Conservation (phyloP, 2,888 invertebrate species). For the Trichogramma dendrolimi region DNA sequence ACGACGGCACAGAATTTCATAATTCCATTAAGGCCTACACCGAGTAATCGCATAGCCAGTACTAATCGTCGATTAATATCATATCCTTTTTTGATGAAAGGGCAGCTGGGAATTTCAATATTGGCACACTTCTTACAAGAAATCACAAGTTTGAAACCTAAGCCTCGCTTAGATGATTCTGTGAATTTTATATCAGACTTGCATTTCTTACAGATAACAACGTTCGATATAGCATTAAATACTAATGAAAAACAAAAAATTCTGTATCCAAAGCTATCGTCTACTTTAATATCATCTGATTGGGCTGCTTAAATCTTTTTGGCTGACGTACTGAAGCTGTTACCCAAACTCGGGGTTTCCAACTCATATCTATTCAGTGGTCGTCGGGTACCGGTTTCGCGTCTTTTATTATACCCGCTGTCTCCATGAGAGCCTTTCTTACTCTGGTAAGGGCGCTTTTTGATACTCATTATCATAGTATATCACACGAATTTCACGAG, state of each 20-base stretch:
- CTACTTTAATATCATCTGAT: constrained; percentile 26
- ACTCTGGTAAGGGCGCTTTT: too few species aligned
- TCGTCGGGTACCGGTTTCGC: too few species aligned
- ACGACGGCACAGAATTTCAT: constrained; percentile 32
- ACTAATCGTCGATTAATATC: constrained; percentile 34
- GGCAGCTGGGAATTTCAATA: constrained; percentile 28
- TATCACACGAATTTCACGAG: too few species aligned
- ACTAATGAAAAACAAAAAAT: constrained; percentile 31
- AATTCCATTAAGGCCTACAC: constrained; percentile 24
- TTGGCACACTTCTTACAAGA: constrained; percentile 28
- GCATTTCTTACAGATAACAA: constrained; percentile 32
- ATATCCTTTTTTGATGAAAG: constrained; percentile 27
- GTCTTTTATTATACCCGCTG: too few species aligned
- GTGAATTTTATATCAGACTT: constrained; percentile 30
- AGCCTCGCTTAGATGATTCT: constrained; percentile 29
- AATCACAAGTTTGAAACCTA: constrained; percentile 31
- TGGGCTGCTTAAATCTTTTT: constrained; percentile 26
- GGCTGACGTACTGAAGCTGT: constrained; percentile 29
- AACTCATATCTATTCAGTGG: too few species aligned
- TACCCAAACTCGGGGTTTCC: too few species aligned
- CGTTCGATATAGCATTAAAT: constrained; percentile 28
- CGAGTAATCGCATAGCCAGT: constrained; percentile 31
- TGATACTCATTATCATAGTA: too few species aligned
- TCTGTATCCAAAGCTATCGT: constrained; percentile 27
- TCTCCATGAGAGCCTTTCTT: too few species aligned